phyloP scores from a whole-genome alignment of 2,797 vertebrate species.

The Trachops cirrhosus region DNA sequence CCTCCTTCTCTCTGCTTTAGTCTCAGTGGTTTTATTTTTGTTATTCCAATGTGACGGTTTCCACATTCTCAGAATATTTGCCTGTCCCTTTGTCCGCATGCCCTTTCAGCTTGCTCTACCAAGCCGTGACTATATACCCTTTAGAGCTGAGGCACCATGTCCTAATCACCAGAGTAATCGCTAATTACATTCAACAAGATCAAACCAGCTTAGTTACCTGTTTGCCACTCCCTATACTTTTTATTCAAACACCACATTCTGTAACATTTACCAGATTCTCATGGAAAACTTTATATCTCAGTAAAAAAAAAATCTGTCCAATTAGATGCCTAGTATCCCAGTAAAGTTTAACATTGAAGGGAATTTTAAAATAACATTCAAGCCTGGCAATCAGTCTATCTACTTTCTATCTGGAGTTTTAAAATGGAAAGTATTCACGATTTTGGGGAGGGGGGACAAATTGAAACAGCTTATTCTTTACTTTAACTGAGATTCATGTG shows the following conservation, averaged over 20 bases:
- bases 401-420: not conserved
- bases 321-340: not conserved
- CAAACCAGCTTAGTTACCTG: too few relatives aligned
- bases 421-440: not conserved
- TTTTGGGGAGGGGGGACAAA: not conserved
- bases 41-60: not conserved
- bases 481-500: not conserved
- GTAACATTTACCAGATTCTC: not conserved
- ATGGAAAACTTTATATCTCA: not conserved
- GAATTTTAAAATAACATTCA: not conserved
- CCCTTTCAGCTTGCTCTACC: not conserved
- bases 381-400: not conserved
- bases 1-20: not conserved
- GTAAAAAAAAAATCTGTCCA: not conserved
- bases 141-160: not conserved
- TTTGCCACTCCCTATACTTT: not conserved
- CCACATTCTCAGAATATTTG: not conserved
- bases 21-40: not conserved
- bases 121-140: not conserved
- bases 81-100: not conserved
- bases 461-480: not conserved
- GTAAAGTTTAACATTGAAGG: not conserved
- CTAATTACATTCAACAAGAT: not conserved
- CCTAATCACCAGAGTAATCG: not conserved
- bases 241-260: not conserved